These are phyloP conservation scores for Polydrusus tereticollis DNA, from an alignment of 2,888 invertebrate species.

Conservation along the genomic window DNA sequence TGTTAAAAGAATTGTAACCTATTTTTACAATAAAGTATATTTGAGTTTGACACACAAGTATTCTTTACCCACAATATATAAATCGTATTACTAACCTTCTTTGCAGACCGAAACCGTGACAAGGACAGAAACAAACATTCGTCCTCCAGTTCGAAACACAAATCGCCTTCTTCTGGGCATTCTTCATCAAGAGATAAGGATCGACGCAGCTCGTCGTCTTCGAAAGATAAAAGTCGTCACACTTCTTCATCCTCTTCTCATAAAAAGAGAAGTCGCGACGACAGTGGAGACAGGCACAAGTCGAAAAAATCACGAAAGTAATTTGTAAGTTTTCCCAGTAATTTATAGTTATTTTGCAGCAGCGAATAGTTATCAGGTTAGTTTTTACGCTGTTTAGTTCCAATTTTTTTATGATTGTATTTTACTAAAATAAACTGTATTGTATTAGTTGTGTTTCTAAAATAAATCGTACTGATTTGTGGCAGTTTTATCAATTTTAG, in stretches of 20 bases:
- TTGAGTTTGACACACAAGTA: too few relatives aligned
- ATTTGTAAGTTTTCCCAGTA: slow-evolving; percentile 26
- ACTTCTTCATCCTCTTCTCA: slow-evolving; percentile 57
- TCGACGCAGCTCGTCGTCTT: slow-evolving; percentile 55
- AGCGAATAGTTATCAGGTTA: background rate
- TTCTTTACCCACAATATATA: too few relatives aligned
- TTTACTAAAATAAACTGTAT: too few relatives aligned
- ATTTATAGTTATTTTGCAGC: slow-evolving; percentile 15
- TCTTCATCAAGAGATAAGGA: slow-evolving; percentile 39
- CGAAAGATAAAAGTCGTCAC: slow-evolving; percentile 52
- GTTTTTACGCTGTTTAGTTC: background rate
- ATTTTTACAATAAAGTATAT: too few relatives aligned
- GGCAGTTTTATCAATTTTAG: background rate
- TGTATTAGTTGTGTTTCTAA: too few relatives aligned
- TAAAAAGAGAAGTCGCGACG: slow-evolving; percentile 83
- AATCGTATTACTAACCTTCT: too few relatives aligned
- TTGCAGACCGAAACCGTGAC: slow-evolving; percentile 49
- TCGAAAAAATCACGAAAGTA: slow-evolving; percentile 79
- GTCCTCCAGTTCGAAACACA: slow-evolving; percentile 4
- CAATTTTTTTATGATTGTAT: too few relatives aligned
- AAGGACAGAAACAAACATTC: slow-evolving; percentile 53
- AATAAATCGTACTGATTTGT: too few relatives aligned
- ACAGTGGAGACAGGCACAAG: slow-evolving; percentile 76
- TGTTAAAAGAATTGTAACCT: too few relatives aligned
- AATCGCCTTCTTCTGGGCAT: slow-evolving; percentile 6